Evolutionary conservation across 1,140 invertebrate species (phyloP).

Genomic region (Bombus sylvicola): DNA sequence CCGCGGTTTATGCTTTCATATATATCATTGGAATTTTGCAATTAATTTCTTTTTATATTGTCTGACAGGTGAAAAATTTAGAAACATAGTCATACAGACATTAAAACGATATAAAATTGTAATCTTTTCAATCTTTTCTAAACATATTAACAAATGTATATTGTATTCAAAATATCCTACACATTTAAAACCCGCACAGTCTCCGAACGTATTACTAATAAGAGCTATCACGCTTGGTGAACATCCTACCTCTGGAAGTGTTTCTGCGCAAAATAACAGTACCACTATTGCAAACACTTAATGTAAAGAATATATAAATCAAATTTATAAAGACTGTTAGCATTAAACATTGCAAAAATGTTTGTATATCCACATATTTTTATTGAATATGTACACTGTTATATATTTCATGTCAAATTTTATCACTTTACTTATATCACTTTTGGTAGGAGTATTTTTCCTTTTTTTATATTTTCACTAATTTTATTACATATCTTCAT

Average conservation of each 20-base stretch:
- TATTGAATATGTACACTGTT: conserved; percentile 12
- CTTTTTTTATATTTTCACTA: not conserved
- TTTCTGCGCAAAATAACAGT: conserved; percentile 25
- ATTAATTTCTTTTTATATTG: conserved; percentile 77
- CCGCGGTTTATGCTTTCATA: conserved; percentile 70
- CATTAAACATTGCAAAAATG: conserved; percentile 17
- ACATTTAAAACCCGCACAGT: conserved; percentile 45
- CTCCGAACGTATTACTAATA: conserved; percentile 60
- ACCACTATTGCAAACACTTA: conserved; percentile 8
- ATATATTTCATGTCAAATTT: conserved; percentile 2
- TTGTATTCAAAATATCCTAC: conserved; percentile 57
- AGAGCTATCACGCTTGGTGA: conserved; percentile 59
- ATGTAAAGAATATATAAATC: conserved; percentile 13
- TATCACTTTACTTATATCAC: not conserved
- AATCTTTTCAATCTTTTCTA: conserved; percentile 43
- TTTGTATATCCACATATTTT: not conserved
- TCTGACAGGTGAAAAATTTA: conserved; percentile 71
- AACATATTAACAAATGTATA: conserved; percentile 49
- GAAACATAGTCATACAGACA: conserved; percentile 60
- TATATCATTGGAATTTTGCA: conserved; percentile 75
- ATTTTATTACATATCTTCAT: not conserved
- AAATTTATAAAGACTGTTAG: conserved; percentile 32
- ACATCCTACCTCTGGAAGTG: conserved; percentile 40
- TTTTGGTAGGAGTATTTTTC: not conserved
- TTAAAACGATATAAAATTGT: conserved; percentile 53